Evolutionary conservation across 2,797 vertebrate species (phyloP).

Genomic region (Intellagama lesueurii): DNA sequence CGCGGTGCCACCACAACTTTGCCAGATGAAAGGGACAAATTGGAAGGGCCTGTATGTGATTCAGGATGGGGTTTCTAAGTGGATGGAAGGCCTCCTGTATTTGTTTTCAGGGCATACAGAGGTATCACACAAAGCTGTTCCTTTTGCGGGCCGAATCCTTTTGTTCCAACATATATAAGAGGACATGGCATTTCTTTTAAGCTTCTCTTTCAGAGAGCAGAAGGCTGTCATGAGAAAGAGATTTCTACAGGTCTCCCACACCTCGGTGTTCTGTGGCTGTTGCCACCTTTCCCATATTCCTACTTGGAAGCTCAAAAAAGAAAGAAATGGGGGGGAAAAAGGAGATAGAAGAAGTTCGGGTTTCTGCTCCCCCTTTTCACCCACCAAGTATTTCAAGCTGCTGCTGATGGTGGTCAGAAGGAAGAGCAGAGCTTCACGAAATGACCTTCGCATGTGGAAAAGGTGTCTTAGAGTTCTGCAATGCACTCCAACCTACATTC

Average conservation of each 20-base stretch:
- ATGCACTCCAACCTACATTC: no score
- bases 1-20: slow-evolving; percentile 57
- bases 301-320: background rate
- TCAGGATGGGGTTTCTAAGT: rapidly evolving
- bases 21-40: slow-evolving; percentile 67
- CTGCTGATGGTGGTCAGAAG: no score
- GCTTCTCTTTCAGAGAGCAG: slow-evolving; percentile 11
- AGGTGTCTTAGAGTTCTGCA: no score
- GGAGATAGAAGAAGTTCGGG: no score
- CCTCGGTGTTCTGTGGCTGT: background rate
- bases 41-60: slow-evolving; percentile 60
- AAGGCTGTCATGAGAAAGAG: background rate
- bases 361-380: background rate
- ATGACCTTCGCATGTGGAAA: no score
- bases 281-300: background rate
- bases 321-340: no score
- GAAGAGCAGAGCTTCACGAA: no score
- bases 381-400: no score
- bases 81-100: background rate
- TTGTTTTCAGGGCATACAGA: rapidly evolving
- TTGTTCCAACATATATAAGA: background rate
- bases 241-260: background rate
- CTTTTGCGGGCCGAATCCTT: background rate
- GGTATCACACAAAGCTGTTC: background rate
- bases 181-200: background rate